Evolutionary conservation across 2,888 invertebrate species (phyloP), one percentile per base, ranked within the genome.

Genomic region (Leucozona laternaria): DNA sequence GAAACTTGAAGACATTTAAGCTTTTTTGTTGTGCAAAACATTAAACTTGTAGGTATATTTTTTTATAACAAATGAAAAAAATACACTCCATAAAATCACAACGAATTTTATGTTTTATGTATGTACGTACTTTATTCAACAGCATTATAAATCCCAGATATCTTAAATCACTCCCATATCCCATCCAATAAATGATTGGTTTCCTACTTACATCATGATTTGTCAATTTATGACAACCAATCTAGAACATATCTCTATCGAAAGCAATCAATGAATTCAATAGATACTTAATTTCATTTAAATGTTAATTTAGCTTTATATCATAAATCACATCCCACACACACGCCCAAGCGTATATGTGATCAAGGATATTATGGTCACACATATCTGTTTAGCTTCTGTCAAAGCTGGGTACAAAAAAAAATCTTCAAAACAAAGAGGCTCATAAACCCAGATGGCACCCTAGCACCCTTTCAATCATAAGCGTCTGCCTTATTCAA

Each of bases 391-490:
- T 66, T 81, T 72, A 77, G 80, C n/a, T 57, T 45, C 50, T 70
- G 50, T 25, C 25, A 43, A 22, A 50, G 34, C 11, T 10, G 50
- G 20, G 4, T 15, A 31, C 4, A 31, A 1, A 8, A 31, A 20
- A 31, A 62, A 53, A 37, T 37, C 48, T 11, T 45, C 31, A 66
- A 77, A 76, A 83, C 68, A 79, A 84, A 70, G 55, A 37, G 60
- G 22, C 85, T 60, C 77, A 77, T 85, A 81, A 85, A 28, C 72
- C 85, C 72, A 85, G 77, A 72, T 85, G 85, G 78, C 80, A 62
- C 68, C 72, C 77, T 55, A 60, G 34, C 81, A 85, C 85, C 81
- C 81, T 85, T 85, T 85, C 81, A 81, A 81, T 85, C 81, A 72
- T 76, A 55, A 58, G 28, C 25, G 68, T 40, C 58, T 53, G 50